Base-by-base conservation (phyloP, 2,888 invertebrate genomes). In the Ornithoptera priamus region DNA sequence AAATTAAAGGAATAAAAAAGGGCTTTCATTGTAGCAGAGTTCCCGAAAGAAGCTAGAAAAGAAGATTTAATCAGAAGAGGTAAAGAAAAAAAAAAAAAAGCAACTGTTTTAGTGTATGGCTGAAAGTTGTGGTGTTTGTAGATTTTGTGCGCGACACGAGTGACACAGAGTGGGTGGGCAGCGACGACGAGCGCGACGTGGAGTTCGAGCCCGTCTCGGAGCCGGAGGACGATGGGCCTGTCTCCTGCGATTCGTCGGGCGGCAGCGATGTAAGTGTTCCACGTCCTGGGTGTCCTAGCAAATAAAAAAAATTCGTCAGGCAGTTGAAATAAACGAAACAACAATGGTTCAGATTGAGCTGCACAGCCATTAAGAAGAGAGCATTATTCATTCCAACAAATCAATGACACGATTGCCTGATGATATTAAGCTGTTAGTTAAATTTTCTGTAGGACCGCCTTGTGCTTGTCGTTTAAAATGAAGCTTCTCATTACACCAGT, bases 131-230 rank as follows among this genome's bases (percentile, higher is more conserved):
- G 77, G 85, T 83, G 78, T 88, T 90, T 90, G 84, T 91, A 93
- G 93, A 93, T 91, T 79, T 85, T 84, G 93, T 89, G 78, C 88
- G 90, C 73, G 94, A 94, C 85, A 93, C 93, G 74, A 92, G 88
- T 81, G 94, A 94, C 84, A 89, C 93, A 71, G 91, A 90, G 71
- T 80, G 80, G 70, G 62, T 74, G 56, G 75, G 74, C 71, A 81
- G 78, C 75, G 85, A 80, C 62, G 79, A 80, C 24, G 81, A 83
- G 65, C 81, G 79, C 30, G 71, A 79, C 36, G 73, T 87, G 61
- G 92, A 93, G 81, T 93, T 88, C 81, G 94, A 94, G 78, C 93
- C 94, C 7, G 93, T 87, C 50, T 93, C 93, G 58, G 88, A 87
- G 69, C 82, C 89, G 7, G 94, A 93, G 61, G 87, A 87, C 69